A percentile compares a stretch with the other conserved stretches of the same genome.
These are phyloP conservation scores for Limonius californicus DNA, from an alignment of 1,140 invertebrate species.

Conservation along the genomic window DNA sequence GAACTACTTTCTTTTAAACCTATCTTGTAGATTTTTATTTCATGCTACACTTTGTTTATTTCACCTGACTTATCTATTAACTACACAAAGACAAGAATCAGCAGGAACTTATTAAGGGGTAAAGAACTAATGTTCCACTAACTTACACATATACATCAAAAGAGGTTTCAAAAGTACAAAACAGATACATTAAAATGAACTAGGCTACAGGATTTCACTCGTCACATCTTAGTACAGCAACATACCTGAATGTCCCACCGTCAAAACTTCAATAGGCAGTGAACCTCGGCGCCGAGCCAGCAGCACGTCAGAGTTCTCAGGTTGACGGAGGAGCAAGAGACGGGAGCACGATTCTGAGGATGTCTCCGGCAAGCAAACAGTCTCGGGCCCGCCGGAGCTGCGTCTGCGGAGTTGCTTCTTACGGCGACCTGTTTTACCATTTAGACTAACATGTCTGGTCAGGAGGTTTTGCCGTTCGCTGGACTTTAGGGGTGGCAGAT, in stretches of 20 bases:
- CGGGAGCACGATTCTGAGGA: slow-evolving; percentile 22
- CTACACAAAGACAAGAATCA: no score
- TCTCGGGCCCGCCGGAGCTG: slow-evolving; percentile 60
- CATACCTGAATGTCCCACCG: slow-evolving; percentile 54
- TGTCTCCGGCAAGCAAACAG: slow-evolving; percentile 45
- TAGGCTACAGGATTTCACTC: no score
- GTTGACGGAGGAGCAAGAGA: slow-evolving; percentile 38
- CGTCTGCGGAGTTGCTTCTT: slow-evolving; percentile 55
- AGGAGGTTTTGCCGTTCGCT: slow-evolving; percentile 49
- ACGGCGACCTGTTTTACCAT: slow-evolving; percentile 50
- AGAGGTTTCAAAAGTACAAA: no score
- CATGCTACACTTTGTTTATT: no score
- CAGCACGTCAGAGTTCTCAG: slow-evolving; percentile 47
- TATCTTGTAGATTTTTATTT: no score
- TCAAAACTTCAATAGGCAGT: slow-evolving; percentile 58
- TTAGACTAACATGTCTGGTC: slow-evolving; percentile 49
- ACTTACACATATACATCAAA: no score
- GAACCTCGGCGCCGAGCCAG: slow-evolving; percentile 56
- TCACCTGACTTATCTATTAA: no score
- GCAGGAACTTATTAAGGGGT: no score
- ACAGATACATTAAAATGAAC: no score
- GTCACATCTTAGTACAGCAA: neutral
- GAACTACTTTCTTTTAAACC: no score
- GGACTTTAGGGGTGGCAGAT: slow-evolving; percentile 49
- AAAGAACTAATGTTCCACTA: no score